Conservation (phyloP, 2,888 invertebrate genomes). For the Pegoplata infirma region DNA sequence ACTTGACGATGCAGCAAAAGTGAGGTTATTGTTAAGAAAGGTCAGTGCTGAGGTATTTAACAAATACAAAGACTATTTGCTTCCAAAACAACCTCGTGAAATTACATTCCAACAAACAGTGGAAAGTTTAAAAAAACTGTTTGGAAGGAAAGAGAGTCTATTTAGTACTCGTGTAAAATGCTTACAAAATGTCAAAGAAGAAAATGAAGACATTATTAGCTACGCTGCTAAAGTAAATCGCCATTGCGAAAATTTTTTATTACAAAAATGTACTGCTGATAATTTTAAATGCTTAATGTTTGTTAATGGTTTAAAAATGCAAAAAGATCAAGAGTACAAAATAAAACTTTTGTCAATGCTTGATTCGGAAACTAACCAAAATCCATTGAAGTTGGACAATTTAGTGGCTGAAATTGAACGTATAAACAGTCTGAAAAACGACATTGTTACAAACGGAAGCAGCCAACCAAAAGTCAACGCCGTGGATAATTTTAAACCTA, state of each 20-base stretch:
- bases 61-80: slow-evolving; percentile 43
- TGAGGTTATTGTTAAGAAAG: slow-evolving; percentile 34
- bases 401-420: slow-evolving; percentile 19
- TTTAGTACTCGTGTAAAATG: slow-evolving; percentile 31
- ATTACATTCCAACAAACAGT: slow-evolving; percentile 28
- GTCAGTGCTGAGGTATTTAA: slow-evolving; percentile 15
- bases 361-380: slow-evolving; percentile 10
- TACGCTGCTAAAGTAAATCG: slow-evolving; percentile 18
- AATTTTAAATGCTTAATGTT: slow-evolving; percentile 37
- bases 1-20: slow-evolving; percentile 43
- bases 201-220: not conserved
- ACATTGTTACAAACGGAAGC: not conserved
- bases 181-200: not conserved
- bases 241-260: slow-evolving; percentile 47
- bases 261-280: slow-evolving; percentile 19
- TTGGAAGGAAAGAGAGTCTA: slow-evolving; percentile 26
- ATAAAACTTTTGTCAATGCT: slow-evolving; percentile 31
- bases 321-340: slow-evolving; percentile 34
- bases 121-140: slow-evolving; percentile 18
- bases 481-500: not conserved
- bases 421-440: slow-evolving; percentile 7
- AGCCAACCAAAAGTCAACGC: not conserved
- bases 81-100: slow-evolving; percentile 36
- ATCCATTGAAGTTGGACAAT: not conserved
- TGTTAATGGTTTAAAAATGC: slow-evolving; percentile 1